These are phyloP conservation scores for Acleris sparsana DNA, from an alignment of 2,888 invertebrate species.

Conservation along the genomic window DNA sequence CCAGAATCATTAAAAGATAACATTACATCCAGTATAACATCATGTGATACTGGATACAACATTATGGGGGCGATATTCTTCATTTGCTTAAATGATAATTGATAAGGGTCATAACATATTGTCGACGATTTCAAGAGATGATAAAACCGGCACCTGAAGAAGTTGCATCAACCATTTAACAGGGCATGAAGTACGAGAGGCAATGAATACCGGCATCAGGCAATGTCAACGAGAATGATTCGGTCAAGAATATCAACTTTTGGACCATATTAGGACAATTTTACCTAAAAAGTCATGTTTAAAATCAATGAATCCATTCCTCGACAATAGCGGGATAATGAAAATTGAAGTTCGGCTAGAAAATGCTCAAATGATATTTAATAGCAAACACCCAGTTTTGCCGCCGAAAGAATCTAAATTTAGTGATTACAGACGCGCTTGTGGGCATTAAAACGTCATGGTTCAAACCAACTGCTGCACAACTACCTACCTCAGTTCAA, in stretches of 20 bases:
- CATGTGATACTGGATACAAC: neutral
- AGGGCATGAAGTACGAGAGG: neutral
- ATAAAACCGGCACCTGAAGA: neutral
- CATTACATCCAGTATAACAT: neutral
- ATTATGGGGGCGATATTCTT: slow-evolving; percentile 5
- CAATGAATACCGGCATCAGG: neutral
- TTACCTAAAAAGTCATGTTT: neutral
- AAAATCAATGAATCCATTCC: neutral
- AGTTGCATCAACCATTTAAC: neutral
- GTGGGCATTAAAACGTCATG: neutral
- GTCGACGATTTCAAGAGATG: slow-evolving; percentile 2
- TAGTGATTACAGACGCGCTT: neutral
- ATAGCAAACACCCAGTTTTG: neutral
- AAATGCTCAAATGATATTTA: neutral
- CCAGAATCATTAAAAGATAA: neutral
- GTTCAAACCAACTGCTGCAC: slow-evolving; percentile 9
- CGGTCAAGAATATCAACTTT: neutral
- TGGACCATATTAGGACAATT: neutral
- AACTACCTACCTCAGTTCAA: slow-evolving; percentile 18
- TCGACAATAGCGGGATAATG: neutral
- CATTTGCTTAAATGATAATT: slow-evolving; percentile 4
- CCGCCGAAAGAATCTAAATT: neutral
- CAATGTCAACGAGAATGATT: neutral
- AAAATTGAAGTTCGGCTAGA: neutral
- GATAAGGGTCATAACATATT: slow-evolving; percentile 9